phyloP scores from a whole-genome alignment of 2,113 vertebrate genomes.

The Tachycineta bicolor region DNA sequence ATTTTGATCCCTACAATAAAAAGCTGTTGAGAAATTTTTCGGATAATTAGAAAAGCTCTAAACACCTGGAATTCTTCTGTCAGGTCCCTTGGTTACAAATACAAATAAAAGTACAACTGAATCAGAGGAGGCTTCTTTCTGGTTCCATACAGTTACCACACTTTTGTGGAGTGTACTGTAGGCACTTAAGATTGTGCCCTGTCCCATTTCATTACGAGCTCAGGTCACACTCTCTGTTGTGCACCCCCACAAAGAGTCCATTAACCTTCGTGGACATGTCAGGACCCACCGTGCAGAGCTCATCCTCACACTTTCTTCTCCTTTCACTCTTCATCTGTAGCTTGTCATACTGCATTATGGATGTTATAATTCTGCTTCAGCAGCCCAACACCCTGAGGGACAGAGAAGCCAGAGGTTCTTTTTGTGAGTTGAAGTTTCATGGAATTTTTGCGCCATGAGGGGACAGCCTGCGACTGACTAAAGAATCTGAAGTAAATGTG shows the following conservation, averaged over 20 bases:
- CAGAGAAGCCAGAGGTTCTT: not conserved
- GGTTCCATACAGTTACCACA: not conserved
- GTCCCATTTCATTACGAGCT: not conserved
- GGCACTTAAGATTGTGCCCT: not conserved
- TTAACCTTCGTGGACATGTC: fast-evolving
- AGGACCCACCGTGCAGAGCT: not conserved
- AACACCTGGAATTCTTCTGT: not conserved
- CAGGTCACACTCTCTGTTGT: not conserved
- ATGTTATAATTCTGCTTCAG: not conserved
- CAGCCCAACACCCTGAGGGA: not conserved
- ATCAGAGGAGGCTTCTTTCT: not conserved
- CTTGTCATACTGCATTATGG: not conserved
- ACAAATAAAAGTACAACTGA: not conserved
- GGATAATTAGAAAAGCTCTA: not conserved
- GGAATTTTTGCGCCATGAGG: not conserved
- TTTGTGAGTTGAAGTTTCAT: not conserved
- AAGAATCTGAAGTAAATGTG: not conserved
- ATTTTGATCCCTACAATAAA: not conserved
- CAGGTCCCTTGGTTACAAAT: not conserved
- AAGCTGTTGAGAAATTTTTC: not conserved
- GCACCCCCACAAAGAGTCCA: not conserved
- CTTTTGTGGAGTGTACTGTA: not conserved
- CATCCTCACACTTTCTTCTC: not conserved
- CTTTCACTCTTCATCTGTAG: not conserved
- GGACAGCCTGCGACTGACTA: not conserved